Conservation (phyloP, 2,888 invertebrate genomes). For the Ophioninae sp. region DNA sequence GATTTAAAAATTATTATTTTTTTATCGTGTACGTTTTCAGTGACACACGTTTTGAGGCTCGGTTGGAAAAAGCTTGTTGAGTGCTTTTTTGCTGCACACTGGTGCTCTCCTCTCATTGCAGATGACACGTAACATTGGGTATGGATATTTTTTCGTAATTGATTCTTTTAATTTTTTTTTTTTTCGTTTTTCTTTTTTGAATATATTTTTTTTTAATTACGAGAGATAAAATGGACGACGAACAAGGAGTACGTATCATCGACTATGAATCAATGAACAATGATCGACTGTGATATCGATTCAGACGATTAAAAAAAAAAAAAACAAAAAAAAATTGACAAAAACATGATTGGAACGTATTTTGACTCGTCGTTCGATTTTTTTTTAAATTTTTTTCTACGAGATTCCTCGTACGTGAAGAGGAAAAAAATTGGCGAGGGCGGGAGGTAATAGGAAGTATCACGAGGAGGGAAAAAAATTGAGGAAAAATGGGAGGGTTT, state of each 20-base stretch:
- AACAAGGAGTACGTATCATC: background rate
- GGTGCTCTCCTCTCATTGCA: constrained; percentile 66
- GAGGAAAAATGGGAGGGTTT: constrained; percentile 32
- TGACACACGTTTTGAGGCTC: constrained; percentile 66
- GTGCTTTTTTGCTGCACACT: constrained; percentile 75
- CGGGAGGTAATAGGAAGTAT: constrained; percentile 5
- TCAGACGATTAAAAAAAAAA: background rate
- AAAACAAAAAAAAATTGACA: background rate
- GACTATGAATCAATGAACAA: background rate
- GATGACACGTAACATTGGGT: constrained; percentile 21
- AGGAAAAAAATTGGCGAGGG: constrained; percentile 3
- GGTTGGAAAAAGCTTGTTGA: constrained; percentile 57
- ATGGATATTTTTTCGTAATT: constrained; percentile 63
- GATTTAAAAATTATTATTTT: constrained; percentile 20
- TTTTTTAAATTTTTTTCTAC: background rate
- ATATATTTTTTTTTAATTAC: constrained; percentile 26
- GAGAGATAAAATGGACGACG: background rate
- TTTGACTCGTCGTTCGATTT: background rate
- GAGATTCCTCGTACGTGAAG: background rate
- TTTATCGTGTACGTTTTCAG: constrained; percentile 46
- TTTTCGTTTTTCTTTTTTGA: background rate
- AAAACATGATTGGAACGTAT: background rate
- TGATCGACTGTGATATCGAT: background rate
- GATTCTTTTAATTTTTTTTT: constrained; percentile 1
- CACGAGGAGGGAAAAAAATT: no score